Conservation (phyloP, 2,797 vertebrate species). For the Acropternis orthonyx region DNA sequence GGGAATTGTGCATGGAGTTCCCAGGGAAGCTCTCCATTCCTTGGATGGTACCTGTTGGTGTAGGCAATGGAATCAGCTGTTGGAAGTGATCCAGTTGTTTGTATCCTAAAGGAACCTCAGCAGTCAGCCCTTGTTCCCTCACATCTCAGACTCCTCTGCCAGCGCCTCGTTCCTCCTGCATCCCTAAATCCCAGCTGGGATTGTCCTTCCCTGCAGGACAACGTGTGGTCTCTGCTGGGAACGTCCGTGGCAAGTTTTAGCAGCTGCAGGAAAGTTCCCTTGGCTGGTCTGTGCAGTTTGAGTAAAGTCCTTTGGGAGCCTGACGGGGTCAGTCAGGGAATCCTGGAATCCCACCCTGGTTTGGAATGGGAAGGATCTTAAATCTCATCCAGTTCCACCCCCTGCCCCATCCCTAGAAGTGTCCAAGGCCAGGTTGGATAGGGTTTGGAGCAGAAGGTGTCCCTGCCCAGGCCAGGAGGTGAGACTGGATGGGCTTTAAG, state of each 20-base stretch:
- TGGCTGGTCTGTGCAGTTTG: not conserved
- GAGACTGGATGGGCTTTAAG: not conserved
- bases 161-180: not conserved
- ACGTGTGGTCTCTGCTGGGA: accelerated
- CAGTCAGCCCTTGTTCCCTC: not conserved
- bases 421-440: not conserved
- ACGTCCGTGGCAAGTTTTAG: no score
- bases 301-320: not conserved
- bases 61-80: not conserved
- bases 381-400: not conserved
- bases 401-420: not conserved
- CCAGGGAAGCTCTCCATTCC: not conserved
- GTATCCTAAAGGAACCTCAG: not conserved
- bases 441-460: not conserved
- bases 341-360: not conserved
- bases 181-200: not conserved
- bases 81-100: not conserved
- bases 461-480: not conserved
- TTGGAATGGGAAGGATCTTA: not conserved
- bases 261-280: accelerated
- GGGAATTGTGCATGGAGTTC: not conserved
- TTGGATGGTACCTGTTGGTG: accelerated
- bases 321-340: not conserved
- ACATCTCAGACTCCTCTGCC: not conserved
- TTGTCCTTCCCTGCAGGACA: not conserved